These are phyloP conservation scores for Morpho helenor DNA, from an alignment of 2,888 invertebrate genomes.

Conservation along the genomic window DNA sequence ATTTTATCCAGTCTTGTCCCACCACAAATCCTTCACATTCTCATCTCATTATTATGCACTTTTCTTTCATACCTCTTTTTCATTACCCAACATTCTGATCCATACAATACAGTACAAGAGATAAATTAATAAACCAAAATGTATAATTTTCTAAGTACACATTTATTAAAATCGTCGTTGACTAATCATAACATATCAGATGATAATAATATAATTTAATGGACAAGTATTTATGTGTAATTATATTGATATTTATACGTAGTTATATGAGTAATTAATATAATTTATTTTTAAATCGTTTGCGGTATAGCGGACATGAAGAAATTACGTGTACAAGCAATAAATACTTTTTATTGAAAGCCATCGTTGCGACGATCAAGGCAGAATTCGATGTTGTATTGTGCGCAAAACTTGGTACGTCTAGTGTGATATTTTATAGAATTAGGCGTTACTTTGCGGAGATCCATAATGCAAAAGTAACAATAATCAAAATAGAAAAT, in stretches of 20 bases:
- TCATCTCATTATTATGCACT: too few relatives aligned
- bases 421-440: conserved; percentile 41
- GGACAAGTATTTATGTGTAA: conserved; percentile 42
- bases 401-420: conserved; percentile 64
- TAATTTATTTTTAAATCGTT: conserved; percentile 64
- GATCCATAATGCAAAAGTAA: too few relatives aligned
- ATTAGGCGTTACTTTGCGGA: too few relatives aligned
- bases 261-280: conserved; percentile 34
- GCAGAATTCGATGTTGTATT: conserved; percentile 70
- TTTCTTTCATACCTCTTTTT: too few relatives aligned
- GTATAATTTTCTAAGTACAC: conserved; percentile 1
- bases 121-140: not conserved
- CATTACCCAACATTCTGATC: too few relatives aligned
- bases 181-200: conserved; percentile 52
- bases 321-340: conserved; percentile 79
- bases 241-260: conserved; percentile 38
- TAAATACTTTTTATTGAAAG: conserved; percentile 69
- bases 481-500: too few relatives aligned
- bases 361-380: conserved; percentile 56
- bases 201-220: conserved; percentile 53
- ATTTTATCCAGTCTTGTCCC: too few relatives aligned
- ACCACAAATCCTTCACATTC: too few relatives aligned
- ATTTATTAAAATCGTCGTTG: conserved; percentile 21
- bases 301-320: conserved; percentile 64
- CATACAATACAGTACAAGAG: too few relatives aligned